A percentile compares a stretch with the other conserved stretches of the same genome.
These are phyloP conservation scores for Lepisosteus oculatus DNA, from an alignment of 2,113 vertebrate species.

Conservation along the genomic window DNA sequence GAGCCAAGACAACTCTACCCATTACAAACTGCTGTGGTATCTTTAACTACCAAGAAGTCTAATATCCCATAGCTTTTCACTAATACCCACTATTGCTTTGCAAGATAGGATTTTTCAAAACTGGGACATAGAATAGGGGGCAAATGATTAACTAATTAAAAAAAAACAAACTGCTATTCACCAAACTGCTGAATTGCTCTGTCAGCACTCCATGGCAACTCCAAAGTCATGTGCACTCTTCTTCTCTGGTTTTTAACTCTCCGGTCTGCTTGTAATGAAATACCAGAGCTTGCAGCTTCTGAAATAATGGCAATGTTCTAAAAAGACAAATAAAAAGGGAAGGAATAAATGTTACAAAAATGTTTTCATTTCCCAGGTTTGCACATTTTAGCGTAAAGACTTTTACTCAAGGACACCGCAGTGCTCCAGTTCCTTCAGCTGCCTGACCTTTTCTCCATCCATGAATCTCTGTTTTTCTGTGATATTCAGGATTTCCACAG, in stretches of 20 bases:
- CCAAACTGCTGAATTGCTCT: constrained; percentile 97
- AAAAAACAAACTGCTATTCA: constrained; percentile 43
- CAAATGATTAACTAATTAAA: not conserved
- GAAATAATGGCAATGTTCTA: constrained; percentile 98
- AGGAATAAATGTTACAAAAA: not conserved
- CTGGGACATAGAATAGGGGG: not conserved
- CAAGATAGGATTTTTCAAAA: not conserved
- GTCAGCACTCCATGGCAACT: constrained; percentile 95
- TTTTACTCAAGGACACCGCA: not conserved
- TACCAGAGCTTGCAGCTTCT: constrained; percentile 95
- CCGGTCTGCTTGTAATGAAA: constrained; percentile 93
- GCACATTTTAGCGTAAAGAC: too few relatives aligned
- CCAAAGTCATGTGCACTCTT: constrained; percentile 95
- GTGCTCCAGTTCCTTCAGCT: not conserved
- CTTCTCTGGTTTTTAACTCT: constrained; percentile 92
- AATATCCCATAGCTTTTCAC: not conserved
- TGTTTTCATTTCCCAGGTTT: not conserved
- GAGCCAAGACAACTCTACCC: too few relatives aligned
- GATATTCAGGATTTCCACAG: constrained; percentile 95
- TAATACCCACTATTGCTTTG: not conserved
- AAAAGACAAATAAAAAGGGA: not conserved
- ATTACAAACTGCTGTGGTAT: too few relatives aligned
- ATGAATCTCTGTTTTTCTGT: constrained; percentile 98
- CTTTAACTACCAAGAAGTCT: too few relatives aligned
- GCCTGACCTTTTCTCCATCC: constrained; percentile 92